Evolutionary conservation across 2,113 vertebrate species (phyloP).

Genomic region (Phasianus colchicus): DNA sequence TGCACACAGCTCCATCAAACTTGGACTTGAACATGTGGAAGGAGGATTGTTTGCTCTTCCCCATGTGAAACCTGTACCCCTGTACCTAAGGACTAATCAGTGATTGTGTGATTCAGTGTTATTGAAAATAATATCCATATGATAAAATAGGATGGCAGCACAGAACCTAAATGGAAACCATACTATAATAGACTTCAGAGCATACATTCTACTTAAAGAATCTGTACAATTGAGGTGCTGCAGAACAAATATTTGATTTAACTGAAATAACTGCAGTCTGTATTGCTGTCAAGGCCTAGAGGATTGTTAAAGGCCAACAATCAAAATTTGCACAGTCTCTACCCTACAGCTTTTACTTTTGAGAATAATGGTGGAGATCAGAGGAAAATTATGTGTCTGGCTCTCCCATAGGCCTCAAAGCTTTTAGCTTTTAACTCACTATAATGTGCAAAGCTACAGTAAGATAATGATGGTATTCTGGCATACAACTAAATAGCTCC

Average conservation of each 20-base stretch:
- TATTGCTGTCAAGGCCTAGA: not conserved
- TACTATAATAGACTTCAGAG: not conserved
- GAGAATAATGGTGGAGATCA: not conserved
- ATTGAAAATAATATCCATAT: not conserved
- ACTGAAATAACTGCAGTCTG: not conserved
- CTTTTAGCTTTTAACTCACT: not conserved
- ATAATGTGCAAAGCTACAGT: not conserved
- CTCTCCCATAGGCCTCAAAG: not conserved
- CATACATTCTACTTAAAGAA: not conserved
- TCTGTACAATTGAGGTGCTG: not conserved
- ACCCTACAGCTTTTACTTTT: not conserved
- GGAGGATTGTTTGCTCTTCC: not conserved
- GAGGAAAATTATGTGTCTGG: not conserved
- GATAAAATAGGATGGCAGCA: not conserved
- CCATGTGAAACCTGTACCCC: not conserved
- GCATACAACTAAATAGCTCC: not conserved
- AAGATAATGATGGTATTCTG: not conserved
- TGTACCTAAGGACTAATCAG: not conserved
- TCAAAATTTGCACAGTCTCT: not conserved
- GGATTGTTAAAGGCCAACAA: not conserved
- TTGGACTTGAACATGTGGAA: not conserved
- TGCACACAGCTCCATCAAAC: not conserved
- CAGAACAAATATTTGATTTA: not conserved
- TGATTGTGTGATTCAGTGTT: not conserved
- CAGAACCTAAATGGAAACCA: not conserved